Base-by-base conservation (phyloP, 2,888 invertebrate species). In the Athetis lepigone region DNA sequence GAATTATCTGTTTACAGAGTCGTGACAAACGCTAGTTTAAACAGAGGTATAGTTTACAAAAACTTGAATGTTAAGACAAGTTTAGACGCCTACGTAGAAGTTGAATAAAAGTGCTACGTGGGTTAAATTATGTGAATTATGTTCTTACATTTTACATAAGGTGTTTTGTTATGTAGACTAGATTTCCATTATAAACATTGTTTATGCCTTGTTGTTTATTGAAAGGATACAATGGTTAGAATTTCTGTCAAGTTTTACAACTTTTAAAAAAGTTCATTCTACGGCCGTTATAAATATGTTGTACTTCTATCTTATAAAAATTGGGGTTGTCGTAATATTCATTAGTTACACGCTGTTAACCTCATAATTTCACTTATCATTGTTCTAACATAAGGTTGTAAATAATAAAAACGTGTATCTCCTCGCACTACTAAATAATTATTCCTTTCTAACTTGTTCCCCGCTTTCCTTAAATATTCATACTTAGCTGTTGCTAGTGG, bases 1-100 rank as follows among this genome's bases (percentile, higher is more conserved):
- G 49, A 64, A 68, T 68, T 68, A 67, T 75, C 47, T 68, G 63
- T 70, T 76, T 75, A 72, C 67, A 51, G 37, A 56, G 37, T 49
- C 36, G 52, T 69, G 52, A 62, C 39, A 46, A 55, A 69, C 8
- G 37, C 13, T 40, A 8, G 50, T 67, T 65, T 46, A 60, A 43
- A 69, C 55, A 61, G 49, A 50, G 57, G 27, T 49, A 27, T 43
- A 18, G 59, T 61, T 51, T 56, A 56, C 16, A 55, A 69, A 64
- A 75, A 66, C 47, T 52, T 62, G 54, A 54, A 64, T 49, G 49
- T 46, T 58, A 49, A 62, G 21, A 56, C 59, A 71, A 59, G 65
- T 76, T 76, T 46, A 42, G 18, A 58, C 79, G 65, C 74, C 77
- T 56, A 73, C 77, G 55, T 46, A 8, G 9, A 58, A 27, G 7